These are phyloP conservation scores for Eudyptes chrysolophus DNA, from an alignment of 2,113 vertebrate species.

Conservation along the genomic window DNA sequence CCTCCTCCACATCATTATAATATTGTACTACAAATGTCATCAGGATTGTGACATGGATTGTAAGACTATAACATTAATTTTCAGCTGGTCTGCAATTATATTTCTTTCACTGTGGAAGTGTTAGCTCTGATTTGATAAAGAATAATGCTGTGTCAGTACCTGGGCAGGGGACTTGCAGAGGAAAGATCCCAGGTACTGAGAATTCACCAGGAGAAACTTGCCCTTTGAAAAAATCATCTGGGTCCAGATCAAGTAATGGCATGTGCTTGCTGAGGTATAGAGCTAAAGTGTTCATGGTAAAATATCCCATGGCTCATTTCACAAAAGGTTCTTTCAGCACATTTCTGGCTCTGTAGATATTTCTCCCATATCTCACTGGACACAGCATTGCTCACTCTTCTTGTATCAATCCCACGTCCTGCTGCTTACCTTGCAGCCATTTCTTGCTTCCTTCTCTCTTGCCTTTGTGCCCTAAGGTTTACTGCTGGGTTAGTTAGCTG, in stretches of 20 bases:
- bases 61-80: conserved; percentile 59
- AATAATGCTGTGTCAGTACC: conserved; percentile 44
- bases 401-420: not conserved
- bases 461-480: not conserved
- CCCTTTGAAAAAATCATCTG: not conserved
- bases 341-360: not conserved
- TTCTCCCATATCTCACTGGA: not conserved
- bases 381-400: not conserved
- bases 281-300: not conserved
- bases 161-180: not conserved
- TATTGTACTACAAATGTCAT: conserved; percentile 66
- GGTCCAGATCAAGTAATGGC: not conserved
- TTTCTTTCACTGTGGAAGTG: conserved; percentile 17
- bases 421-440: not conserved
- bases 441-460: not conserved
- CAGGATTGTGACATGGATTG: conserved; percentile 52
- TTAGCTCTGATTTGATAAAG: conserved; percentile 44
- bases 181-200: not conserved
- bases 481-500: not conserved
- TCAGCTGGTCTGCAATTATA: conserved; percentile 46
- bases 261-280: not conserved
- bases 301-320: not conserved
- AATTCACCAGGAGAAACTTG: not conserved
- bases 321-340: not conserved
- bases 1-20: conserved; percentile 44